Evolutionary conservation across 2,797 vertebrate species (phyloP).

Genomic region (Corythornis leucogaster): DNA sequence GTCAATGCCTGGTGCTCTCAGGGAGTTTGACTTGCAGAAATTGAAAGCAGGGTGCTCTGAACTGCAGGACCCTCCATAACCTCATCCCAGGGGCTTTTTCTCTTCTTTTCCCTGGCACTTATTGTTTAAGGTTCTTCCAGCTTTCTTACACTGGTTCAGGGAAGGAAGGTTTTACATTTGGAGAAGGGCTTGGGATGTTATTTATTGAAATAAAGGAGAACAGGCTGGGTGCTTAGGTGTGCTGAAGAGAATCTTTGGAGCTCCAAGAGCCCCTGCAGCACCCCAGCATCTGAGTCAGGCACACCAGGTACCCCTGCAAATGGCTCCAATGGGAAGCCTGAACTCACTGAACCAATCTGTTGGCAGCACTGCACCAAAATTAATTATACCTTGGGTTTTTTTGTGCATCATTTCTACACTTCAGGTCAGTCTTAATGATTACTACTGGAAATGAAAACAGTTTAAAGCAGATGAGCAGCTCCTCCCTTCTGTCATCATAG

Average conservation of each 20-base stretch:
- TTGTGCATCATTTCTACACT: neutral
- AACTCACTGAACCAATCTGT: neutral
- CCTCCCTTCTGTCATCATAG: neutral
- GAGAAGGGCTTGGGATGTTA: neutral
- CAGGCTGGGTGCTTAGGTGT: neutral
- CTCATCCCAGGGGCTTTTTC: neutral
- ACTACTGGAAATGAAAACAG: neutral
- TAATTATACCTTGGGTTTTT: neutral
- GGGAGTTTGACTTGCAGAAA: slow-evolving; percentile 18
- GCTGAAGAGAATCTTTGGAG: neutral
- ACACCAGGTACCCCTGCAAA: neutral
- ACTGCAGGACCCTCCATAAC: neutral
- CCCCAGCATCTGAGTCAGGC: neutral
- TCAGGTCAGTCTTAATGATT: neutral
- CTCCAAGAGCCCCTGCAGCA: neutral
- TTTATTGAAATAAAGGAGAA: neutral
- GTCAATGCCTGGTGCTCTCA: neutral
- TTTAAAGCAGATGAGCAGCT: neutral
- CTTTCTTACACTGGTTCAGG: neutral
- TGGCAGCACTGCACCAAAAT: neutral
- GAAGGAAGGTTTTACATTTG: neutral
- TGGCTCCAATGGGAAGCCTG: accelerated
- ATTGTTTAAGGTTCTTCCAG: neutral
- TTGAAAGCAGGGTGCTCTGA: neutral
- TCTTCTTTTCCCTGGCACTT: neutral